Base-by-base conservation (phyloP, 2,888 invertebrate species). In the Aromia moschata region DNA sequence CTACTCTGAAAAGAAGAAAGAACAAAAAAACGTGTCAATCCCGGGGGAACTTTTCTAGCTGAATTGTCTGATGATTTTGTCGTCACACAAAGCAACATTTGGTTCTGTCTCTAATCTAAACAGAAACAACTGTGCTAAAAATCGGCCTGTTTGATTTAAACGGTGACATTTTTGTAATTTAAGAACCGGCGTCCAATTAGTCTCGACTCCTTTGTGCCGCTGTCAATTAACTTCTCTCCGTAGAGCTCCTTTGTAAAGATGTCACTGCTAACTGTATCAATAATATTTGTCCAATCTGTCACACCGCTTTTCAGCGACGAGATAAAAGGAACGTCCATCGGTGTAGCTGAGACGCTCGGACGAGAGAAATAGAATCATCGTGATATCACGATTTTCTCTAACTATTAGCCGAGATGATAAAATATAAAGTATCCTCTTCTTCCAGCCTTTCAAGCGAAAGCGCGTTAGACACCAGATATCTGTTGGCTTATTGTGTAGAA, bases 361-460 rank as follows among this genome's bases (percentile, higher is more conserved):
- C 30, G 41, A 61, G 60, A 62, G 57, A 60, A 62, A 68, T 62
- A 64, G 65, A 72, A 70, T 66, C 64, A 69, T 64, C 60, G n/a
- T n/a, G n/a, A 60, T 67, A 74, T 75, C 74, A 73, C 70, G 73
- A 73, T 70, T 71, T 71, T 69, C 70, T 71, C 69, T 65, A 64
- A 65, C 74, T 74, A 76, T 76, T 75, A 76, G 73, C 67, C 69
- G 67, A 64, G 70, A 76, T 76, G 76, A 76, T 75, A 71, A 72
- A 70, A 73, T 72, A 70, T 65, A 72, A 70, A 69, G 60, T 33
- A 31, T 45, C 11, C 45, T 45, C 31, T 31, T 10, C 30, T 25
- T 43, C 10, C 25, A 5, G 33, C 7, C 20, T 43, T 18, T 43
- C 14, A 31, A 25, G 7, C n/a, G n/a, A 11, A 12, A 15, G 31